A percentile compares a stretch with the other conserved stretches of the same genome.
Evolutionary conservation across 2,113 vertebrate genomes (phyloP).

Genomic region (Nibea albiflora): DNA sequence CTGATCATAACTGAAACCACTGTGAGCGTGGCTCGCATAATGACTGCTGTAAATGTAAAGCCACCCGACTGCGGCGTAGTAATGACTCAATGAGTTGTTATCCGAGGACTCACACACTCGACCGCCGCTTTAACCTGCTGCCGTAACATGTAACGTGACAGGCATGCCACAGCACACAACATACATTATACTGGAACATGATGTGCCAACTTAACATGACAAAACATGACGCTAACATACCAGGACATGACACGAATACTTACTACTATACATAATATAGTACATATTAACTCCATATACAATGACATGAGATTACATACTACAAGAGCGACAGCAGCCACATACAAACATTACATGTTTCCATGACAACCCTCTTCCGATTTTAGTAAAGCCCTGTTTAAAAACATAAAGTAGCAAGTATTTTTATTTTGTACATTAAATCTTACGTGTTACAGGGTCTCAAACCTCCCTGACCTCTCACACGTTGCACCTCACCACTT

Average conservation of each 20-base stretch:
- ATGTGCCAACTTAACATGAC: too few relatives aligned
- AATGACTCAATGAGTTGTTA: neutral
- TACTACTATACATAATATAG: too few relatives aligned
- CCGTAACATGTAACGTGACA: neutral
- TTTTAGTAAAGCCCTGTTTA: neutral
- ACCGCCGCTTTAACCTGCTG: neutral
- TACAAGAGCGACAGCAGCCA: neutral
- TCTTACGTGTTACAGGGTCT: too few relatives aligned
- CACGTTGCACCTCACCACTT: neutral
- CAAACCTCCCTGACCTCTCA: neutral
- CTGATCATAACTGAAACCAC: conserved; percentile 49
- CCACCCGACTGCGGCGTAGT: neutral
- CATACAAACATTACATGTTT: neutral
- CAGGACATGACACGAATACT: neutral
- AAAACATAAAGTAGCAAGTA: conserved; percentile 2
- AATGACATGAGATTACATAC: neutral
- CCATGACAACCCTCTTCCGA: neutral
- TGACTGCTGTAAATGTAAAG: conserved; percentile 26
- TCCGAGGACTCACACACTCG: rapidly evolving
- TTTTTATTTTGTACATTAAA: neutral
- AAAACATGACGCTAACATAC: too few relatives aligned
- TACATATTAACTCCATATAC: too few relatives aligned
- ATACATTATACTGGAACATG: neutral
- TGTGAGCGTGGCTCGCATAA: conserved; percentile 4
- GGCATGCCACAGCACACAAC: neutral